Evolutionary conservation across 1,140 invertebrate species (phyloP).

Genomic region (Caerostris extrusa): DNA sequence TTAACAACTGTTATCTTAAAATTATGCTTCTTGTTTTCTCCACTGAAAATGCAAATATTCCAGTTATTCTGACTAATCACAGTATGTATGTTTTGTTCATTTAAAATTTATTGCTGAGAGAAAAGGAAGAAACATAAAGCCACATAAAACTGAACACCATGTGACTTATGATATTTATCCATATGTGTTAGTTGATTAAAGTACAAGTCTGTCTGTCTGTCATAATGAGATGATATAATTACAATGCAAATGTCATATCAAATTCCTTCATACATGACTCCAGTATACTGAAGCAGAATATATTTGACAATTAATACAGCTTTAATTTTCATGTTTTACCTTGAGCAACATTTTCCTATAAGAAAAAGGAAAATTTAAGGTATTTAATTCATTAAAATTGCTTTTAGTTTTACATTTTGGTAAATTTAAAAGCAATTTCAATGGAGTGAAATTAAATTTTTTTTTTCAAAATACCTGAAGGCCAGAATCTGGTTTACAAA

Average conservation of each 20-base stretch:
- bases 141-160: neutral
- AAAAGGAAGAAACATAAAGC: neutral
- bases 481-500: slow-evolving; percentile 57
- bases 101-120: neutral
- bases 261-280: slow-evolving; percentile 19
- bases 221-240: slow-evolving; percentile 75
- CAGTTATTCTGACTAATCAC: no score
- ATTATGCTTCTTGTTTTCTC: no score
- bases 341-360: slow-evolving; percentile 60
- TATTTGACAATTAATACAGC: slow-evolving; percentile 12
- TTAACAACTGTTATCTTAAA: no score
- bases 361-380: neutral
- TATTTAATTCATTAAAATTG: no score
- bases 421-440: neutral
- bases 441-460: neutral
- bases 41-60: no score
- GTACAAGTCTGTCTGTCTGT: neutral
- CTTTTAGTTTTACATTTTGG: no score
- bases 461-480: slow-evolving; percentile 55
- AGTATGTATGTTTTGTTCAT: neutral
- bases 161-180: slow-evolving; percentile 39
- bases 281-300: slow-evolving; percentile 28
- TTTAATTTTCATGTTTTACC: slow-evolving; percentile 59
- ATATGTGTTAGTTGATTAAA: slow-evolving; percentile 64
- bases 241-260: slow-evolving; percentile 43